phyloP scores from a whole-genome alignment of 2,888 invertebrate species.

The Pseudococcus longispinus region DNA sequence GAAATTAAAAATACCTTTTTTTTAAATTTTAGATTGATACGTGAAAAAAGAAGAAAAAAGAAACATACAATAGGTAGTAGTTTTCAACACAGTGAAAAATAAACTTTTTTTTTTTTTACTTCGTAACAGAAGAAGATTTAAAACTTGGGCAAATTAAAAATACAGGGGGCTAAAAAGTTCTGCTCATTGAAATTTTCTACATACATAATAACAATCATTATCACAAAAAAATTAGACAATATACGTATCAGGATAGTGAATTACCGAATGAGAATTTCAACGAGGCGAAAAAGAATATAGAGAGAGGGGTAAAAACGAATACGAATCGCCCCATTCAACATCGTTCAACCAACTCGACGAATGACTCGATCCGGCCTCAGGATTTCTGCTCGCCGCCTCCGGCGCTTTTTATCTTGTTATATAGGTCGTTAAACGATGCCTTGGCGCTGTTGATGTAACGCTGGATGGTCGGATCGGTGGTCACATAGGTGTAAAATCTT shows the following conservation, averaged over 20 bases:
- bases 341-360: not conserved
- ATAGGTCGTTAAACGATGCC: not conserved
- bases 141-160: conserved; percentile 11
- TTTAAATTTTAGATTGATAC: not conserved
- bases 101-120: not conserved
- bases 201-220: conserved; percentile 44
- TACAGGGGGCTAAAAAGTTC: conserved; percentile 5
- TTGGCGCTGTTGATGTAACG: conserved; percentile 15
- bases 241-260: conserved; percentile 28
- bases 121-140: conserved; percentile 18
- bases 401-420: not conserved
- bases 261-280: conserved; percentile 17
- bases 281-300: not conserved
- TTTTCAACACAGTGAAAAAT: conserved; percentile 16
- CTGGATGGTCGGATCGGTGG: conserved; percentile 49
- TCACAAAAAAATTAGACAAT: conserved; percentile 32
- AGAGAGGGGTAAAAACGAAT: not conserved
- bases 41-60: not conserved
- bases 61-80: not conserved
- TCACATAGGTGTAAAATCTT: conserved; percentile 47
- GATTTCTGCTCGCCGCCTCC: conserved; percentile 49
- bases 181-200: conserved; percentile 28
- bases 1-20: not conserved
- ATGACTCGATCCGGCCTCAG: conserved; percentile 35
- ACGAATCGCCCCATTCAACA: not conserved